phyloP scores from a whole-genome alignment of 2,888 invertebrate species.

The Drosophila histrio region DNA sequence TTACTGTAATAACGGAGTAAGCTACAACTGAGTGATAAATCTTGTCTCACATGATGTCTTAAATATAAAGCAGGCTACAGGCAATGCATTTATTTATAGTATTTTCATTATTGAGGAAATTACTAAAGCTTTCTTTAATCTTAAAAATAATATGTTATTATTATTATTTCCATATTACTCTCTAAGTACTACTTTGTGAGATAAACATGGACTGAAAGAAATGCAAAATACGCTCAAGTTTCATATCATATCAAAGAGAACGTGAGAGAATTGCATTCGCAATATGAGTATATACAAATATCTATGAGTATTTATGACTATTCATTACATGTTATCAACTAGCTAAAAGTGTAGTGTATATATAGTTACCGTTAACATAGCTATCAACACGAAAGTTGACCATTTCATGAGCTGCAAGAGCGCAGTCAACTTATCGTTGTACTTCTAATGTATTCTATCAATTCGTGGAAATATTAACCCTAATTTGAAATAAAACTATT shows the following conservation, averaged over 20 bases:
- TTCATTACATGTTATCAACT: neutral
- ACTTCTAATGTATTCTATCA: too few relatives aligned
- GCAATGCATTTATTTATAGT: too few relatives aligned
- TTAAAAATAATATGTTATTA: too few relatives aligned
- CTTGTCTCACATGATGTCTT: too few relatives aligned
- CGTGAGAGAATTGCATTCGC: constrained; percentile 5
- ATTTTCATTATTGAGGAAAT: too few relatives aligned
- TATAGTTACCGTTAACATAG: neutral
- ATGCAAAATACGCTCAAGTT: neutral
- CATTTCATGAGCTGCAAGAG: too few relatives aligned
- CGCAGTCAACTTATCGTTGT: neutral
- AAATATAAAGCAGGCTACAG: too few relatives aligned
- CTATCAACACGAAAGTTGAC: neutral
- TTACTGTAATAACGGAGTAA: neutral
- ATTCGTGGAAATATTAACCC: too few relatives aligned
- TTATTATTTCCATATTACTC: neutral
- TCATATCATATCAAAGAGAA: neutral
- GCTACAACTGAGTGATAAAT: neutral
- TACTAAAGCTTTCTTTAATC: neutral
- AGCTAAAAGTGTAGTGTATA: neutral
- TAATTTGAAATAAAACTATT: neutral
- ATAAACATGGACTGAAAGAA: neutral
- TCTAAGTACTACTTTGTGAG: neutral
- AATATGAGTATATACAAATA: neutral
- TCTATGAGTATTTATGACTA: neutral